Evolutionary conservation across 2,888 invertebrate genomes (phyloP).

Genomic region (Tenthredo distinguenda): DNA sequence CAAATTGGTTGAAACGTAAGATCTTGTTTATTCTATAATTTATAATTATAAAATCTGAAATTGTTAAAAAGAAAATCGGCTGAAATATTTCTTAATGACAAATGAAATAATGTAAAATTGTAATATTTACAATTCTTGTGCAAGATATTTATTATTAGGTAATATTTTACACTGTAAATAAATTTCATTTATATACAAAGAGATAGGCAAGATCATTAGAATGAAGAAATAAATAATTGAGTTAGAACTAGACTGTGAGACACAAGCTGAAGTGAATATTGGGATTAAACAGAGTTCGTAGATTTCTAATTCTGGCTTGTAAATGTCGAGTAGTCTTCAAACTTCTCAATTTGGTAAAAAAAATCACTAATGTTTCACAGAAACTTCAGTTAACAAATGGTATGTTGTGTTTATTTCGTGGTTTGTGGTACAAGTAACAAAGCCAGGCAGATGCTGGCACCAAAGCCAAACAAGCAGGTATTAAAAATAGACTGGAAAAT

Average conservation of each 20-base stretch:
- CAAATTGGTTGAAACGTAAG: not conserved
- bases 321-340: not conserved
- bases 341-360: not conserved
- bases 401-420: conserved; percentile 50
- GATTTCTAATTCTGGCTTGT: not conserved
- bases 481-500: conserved; percentile 53
- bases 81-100: not conserved
- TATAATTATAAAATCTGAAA: not conserved
- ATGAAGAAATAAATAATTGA: conserved; percentile 2
- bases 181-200: conserved; percentile 14
- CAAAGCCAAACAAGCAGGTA: conserved; percentile 50
- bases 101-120: not conserved
- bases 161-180: conserved; percentile 27
- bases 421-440: conserved; percentile 53
- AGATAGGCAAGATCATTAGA: not conserved
- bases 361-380: not conserved
- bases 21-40: not conserved
- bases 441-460: conserved; percentile 52
- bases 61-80: not conserved
- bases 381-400: conserved; percentile 49
- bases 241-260: not conserved
- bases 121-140: conserved; percentile 8
- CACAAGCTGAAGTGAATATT: not conserved
- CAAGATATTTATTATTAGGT: conserved; percentile 33
- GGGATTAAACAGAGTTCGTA: not conserved